These are phyloP conservation scores for Pygocentrus nattereri DNA, from an alignment of 2,797 vertebrate species.

Conservation along the genomic window DNA sequence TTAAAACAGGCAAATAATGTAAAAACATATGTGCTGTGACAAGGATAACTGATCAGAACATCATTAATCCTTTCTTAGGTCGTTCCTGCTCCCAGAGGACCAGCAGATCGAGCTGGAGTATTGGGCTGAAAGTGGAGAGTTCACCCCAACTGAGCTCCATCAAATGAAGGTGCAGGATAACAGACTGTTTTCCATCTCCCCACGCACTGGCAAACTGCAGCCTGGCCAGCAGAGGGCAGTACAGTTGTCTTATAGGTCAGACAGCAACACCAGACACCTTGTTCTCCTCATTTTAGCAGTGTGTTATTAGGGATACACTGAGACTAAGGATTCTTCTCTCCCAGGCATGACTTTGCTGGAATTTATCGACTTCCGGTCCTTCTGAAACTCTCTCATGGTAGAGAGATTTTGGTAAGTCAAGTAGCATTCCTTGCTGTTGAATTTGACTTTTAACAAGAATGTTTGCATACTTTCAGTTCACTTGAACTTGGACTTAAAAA, in stretches of 20 bases:
- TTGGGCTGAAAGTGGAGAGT: slow-evolving; percentile 86
- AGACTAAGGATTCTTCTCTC: slow-evolving; percentile 35
- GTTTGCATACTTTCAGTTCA: not conserved
- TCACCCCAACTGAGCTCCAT: slow-evolving; percentile 80
- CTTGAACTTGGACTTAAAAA: not conserved
- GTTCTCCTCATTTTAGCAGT: not conserved
- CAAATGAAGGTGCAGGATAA: slow-evolving; percentile 89
- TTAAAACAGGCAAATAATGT: not conserved
- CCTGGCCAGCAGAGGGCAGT: slow-evolving; percentile 85
- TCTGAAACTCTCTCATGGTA: slow-evolving; percentile 89
- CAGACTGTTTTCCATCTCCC: slow-evolving; percentile 83
- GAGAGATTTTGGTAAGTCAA: slow-evolving; percentile 90
- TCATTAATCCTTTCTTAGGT: slow-evolving; percentile 72
- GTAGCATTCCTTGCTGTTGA: not conserved
- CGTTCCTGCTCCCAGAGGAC: slow-evolving; percentile 90
- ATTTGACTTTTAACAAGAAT: not conserved
- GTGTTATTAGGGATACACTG: not conserved
- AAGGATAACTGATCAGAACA: not conserved
- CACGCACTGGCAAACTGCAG: slow-evolving; percentile 83
- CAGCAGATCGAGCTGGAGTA: slow-evolving; percentile 87
- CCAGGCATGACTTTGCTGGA: slow-evolving; percentile 86
- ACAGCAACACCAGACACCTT: not conserved
- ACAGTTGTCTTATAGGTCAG: slow-evolving; percentile 88
- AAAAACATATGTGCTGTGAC: not conserved
- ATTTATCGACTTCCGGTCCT: slow-evolving; percentile 86